phyloP scores from a whole-genome alignment of 2,797 vertebrate genomes.

The Steatocranus sp. region DNA sequence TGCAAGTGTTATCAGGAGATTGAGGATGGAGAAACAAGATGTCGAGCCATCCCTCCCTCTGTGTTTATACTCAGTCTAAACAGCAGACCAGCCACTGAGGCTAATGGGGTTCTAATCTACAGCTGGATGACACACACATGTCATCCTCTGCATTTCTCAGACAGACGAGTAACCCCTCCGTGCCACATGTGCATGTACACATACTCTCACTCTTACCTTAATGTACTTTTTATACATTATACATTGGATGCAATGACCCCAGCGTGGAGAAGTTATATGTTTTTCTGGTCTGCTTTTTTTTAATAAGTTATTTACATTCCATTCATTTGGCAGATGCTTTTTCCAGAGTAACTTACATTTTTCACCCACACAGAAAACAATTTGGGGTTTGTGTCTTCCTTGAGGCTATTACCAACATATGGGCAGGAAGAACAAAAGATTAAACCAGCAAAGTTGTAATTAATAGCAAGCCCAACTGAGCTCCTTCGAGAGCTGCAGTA shows the following conservation, averaged over 20 bases:
- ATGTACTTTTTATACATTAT: not conserved
- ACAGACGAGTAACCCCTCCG: slow-evolving; percentile 27
- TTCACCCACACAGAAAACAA: not conserved
- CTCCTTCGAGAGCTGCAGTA: not conserved
- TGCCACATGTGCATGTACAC: slow-evolving; percentile 39
- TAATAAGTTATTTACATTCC: not conserved
- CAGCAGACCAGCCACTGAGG: slow-evolving; percentile 69
- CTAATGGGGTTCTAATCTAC: slow-evolving; percentile 78
- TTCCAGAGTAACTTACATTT: not conserved
- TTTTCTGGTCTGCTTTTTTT: not conserved
- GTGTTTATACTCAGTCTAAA: slow-evolving; percentile 76
- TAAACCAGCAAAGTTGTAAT: not conserved
- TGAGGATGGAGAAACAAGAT: slow-evolving; percentile 58
- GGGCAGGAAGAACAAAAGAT: not conserved
- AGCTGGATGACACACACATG: slow-evolving; percentile 69
- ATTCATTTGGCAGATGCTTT: not conserved
- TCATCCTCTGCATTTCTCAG: slow-evolving; percentile 38
- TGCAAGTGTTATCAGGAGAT: slow-evolving; percentile 50
- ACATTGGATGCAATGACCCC: not conserved
- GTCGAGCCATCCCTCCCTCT: slow-evolving; percentile 58
- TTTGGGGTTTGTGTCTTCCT: not conserved
- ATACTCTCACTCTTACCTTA: not conserved
- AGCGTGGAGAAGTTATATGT: not conserved
- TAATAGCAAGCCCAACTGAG: not conserved
- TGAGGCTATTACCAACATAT: not conserved